Base-by-base conservation (phyloP, 2,113 vertebrate genomes). In the Anolis carolinensis region DNA sequence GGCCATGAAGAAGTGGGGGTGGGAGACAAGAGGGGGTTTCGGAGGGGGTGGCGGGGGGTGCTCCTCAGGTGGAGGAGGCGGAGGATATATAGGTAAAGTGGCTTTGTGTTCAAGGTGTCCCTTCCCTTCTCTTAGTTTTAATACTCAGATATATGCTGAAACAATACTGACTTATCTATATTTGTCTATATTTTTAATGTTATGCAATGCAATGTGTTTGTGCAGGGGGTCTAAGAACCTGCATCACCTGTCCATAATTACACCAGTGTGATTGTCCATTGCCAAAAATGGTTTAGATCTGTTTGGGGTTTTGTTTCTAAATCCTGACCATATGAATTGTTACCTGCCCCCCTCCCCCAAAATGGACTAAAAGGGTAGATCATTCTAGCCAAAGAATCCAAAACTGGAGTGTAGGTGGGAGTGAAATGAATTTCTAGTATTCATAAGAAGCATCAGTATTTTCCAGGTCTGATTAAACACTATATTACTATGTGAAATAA, bases 31-130 rank as follows among this genome's bases (percentile, higher is more conserved):
- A 80, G 99, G 99, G 79, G 98, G 98, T 93, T 99, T 99, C 83
- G 99, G 99, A 90, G 99, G 98, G 81, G 98, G 99, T 85, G 98
- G 99, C 44, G 99, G 98, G 86, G 98, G 98, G 93, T 99, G 99
- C 92, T 97, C 97, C 90, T 97, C 98, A 76, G 99, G 99, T 88
- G 99, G 99, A 81, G 99, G 98, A 92, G 98, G 98, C 78, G 99
- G 98, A 95, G 98, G 98, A 96, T 99, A 98, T 95, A 98, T 98
- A 97, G 98, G 98, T 99, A 94, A 96, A 97, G 96, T 97, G 95
- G 95, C 96, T 96, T 97, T 86, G 50, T 95, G 96, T 96, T 97
- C 96, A 95, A 96, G 96, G 96, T 96, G 96, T 96, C 95, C 89
- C 95, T 93, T 95, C 93, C 93, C 89, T 87, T 93, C 94, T 93